phyloP scores from a whole-genome alignment of 2,797 vertebrate genomes.

The Sciurus vulgaris region DNA sequence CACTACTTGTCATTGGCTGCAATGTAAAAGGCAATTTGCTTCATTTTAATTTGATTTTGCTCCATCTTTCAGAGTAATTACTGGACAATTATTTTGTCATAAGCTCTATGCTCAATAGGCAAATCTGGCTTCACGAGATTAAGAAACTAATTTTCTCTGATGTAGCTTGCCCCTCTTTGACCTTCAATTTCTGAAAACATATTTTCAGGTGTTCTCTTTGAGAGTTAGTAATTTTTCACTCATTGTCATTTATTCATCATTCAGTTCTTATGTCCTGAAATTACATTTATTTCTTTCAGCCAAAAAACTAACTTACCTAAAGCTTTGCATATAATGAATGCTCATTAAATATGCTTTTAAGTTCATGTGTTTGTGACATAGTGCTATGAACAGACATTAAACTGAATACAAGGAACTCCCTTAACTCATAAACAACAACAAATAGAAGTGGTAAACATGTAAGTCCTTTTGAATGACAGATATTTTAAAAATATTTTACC shows the following conservation, averaged over 20 bases:
- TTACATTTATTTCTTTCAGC: neutral
- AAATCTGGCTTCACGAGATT: conserved; percentile 74
- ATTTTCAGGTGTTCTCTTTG: conserved; percentile 57
- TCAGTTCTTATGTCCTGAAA: conserved; percentile 15
- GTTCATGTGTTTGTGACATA: neutral
- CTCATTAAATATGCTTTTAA: conserved; percentile 11
- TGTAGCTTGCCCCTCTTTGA: conserved; percentile 61
- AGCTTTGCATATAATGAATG: conserved; percentile 40
- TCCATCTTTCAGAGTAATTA: conserved; percentile 76
- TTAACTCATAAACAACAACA: neutral
- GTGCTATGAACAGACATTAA: neutral
- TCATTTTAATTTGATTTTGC: conserved; percentile 78
- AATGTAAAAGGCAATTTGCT: conserved; percentile 72
- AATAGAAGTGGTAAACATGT: neutral
- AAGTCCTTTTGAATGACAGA: neutral
- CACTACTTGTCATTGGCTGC: conserved; percentile 56
- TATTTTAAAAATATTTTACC: neutral
- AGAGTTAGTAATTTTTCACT: conserved; percentile 18
- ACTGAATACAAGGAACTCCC: neutral
- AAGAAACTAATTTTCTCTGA: conserved; percentile 74
- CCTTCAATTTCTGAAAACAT: conserved; percentile 73
- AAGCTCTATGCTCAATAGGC: conserved; percentile 48
- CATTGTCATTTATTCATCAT: conserved; percentile 45
- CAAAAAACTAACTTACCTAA: neutral
- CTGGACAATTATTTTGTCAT: conserved; percentile 81